phyloP scores from a whole-genome alignment of 1,140 invertebrate species.

The Paramacrobiotus metropolitanus region DNA sequence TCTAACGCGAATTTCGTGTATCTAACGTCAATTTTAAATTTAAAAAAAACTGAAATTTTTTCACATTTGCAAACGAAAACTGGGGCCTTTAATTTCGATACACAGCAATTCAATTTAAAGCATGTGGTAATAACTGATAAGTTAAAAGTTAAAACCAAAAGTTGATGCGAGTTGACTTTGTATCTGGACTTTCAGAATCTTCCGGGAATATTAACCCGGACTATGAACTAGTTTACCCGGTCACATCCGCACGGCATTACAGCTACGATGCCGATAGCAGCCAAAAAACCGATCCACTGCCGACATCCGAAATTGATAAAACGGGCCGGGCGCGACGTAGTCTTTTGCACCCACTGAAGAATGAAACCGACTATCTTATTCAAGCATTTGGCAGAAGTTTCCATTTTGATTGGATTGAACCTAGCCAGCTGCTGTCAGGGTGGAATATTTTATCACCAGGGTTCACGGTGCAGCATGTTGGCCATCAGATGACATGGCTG shows the following conservation, averaged over 20 bases:
- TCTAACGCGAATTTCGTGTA: no score
- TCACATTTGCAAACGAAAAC: no score
- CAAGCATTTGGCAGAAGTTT: conserved; percentile 2
- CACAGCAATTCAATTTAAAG: no score
- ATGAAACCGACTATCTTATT: neutral
- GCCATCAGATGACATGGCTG: neutral
- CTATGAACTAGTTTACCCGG: neutral
- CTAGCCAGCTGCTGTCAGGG: neutral
- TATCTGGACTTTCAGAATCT: neutral
- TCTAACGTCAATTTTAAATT: no score
- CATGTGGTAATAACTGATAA: no score
- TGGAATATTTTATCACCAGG: neutral
- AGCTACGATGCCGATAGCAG: neutral
- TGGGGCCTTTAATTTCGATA: no score
- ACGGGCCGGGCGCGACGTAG: no score
- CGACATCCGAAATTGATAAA: no score
- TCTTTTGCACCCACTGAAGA: neutral
- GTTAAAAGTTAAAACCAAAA: no score
- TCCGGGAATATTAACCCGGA: neutral
- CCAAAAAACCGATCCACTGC: neutral
- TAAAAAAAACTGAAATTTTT: no score
- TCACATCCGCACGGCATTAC: no score
- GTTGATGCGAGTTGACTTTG: no score
- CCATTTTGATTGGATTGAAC: neutral
- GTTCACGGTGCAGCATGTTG: neutral